Evolutionary conservation across 2,888 invertebrate species (phyloP).

Genomic region (Reticulitermes lucifugus): DNA sequence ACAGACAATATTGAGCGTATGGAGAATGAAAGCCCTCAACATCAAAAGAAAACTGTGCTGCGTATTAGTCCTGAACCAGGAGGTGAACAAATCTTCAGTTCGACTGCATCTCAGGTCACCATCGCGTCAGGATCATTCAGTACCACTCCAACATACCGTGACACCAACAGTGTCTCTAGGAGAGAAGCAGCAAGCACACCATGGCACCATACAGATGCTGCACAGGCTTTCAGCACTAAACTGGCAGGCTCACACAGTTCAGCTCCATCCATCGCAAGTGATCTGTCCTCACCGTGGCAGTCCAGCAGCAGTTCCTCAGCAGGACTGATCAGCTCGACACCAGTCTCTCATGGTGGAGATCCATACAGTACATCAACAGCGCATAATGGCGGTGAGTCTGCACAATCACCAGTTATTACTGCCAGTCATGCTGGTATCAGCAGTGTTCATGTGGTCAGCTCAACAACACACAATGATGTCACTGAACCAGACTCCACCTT

Average conservation of each 20-base stretch:
- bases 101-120: constrained; percentile 28
- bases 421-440: constrained; percentile 46
- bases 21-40: not conserved
- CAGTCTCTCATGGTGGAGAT: constrained; percentile 38
- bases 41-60: constrained; percentile 41
- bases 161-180: not conserved
- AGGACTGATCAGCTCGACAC: constrained; percentile 48
- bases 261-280: constrained; percentile 2
- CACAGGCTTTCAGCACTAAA: not conserved
- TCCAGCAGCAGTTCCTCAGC: not conserved
- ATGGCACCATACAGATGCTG: not conserved
- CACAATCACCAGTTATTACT: constrained; percentile 51
- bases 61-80: constrained; percentile 44
- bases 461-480: constrained; percentile 38
- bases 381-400: not conserved
- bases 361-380: not conserved
- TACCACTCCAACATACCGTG: not conserved
- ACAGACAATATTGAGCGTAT: not conserved
- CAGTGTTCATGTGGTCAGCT: constrained; percentile 42
- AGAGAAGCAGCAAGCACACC: not conserved
- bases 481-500: constrained; percentile 33
- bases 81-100: not conserved
- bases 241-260: too few species aligned
- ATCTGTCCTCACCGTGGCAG: not conserved
- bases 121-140: not conserved